These are phyloP conservation scores for Pungitius pungitius DNA, from an alignment of 2,113 vertebrate genomes.

Conservation along the genomic window DNA sequence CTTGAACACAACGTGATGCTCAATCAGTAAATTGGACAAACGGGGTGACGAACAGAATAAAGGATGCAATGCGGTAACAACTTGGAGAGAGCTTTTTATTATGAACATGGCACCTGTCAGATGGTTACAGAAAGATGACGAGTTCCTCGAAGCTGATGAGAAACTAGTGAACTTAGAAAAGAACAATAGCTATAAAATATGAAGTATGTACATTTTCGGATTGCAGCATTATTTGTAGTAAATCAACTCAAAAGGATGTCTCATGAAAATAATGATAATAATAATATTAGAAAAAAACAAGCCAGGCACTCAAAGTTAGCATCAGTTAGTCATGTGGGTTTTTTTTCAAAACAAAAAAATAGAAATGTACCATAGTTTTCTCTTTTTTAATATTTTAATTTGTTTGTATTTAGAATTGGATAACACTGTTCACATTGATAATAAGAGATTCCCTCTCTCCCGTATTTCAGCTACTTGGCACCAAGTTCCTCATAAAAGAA, in stretches of 20 bases:
- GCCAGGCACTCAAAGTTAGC: conserved; percentile 99
- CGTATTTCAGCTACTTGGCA: conserved; percentile 96
- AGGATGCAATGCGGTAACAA: conserved; percentile 96
- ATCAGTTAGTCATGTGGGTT: conserved; percentile 89
- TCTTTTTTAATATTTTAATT: conserved; percentile 98
- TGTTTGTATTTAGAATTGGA: conserved; percentile 95
- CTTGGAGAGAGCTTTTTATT: conserved; percentile 99
- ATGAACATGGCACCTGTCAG: conserved; percentile 99
- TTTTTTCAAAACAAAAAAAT: conserved; percentile 81
- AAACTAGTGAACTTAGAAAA: conserved; percentile 98
- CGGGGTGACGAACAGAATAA: conserved; percentile 88
- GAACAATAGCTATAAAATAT: conserved; percentile 95
- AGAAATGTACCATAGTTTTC: conserved; percentile 98
- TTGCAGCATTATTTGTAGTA: conserved; percentile 98
- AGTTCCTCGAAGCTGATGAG: conserved; percentile 87
- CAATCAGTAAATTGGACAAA: too few relatives aligned
- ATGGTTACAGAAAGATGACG: conserved; percentile 98
- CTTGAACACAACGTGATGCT: too few relatives aligned
- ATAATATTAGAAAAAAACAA: conserved; percentile 78
- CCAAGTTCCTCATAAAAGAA: conserved; percentile 99
- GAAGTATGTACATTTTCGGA: conserved; percentile 98
- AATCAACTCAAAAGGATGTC: conserved; percentile 86
- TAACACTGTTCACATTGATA: conserved; percentile 99
- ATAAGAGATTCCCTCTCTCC: conserved; percentile 96
- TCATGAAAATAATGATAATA: conserved; percentile 63